phyloP scores from a whole-genome alignment of 2,888 invertebrate genomes.

The Xestia ashworthii region DNA sequence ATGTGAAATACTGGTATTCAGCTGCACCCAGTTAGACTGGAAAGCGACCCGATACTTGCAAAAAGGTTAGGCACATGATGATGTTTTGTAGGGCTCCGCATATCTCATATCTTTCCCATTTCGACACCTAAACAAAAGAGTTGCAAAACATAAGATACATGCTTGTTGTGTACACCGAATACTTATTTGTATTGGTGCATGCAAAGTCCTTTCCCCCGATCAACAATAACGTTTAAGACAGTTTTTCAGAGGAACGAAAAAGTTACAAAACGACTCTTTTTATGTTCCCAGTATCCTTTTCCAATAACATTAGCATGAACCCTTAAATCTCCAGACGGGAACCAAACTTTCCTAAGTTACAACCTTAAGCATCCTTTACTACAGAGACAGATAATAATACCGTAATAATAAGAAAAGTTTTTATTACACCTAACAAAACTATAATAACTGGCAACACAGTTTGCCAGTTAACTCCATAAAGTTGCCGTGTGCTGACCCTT shows the following conservation, averaged over 20 bases:
- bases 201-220: not conserved
- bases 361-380: constrained; percentile 37
- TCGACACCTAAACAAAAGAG: too few species aligned
- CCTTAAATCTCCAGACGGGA: constrained; percentile 20
- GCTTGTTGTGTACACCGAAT: too few species aligned
- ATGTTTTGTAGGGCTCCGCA: too few species aligned
- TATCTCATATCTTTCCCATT: too few species aligned
- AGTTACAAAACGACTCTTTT: not conserved
- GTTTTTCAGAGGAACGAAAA: not conserved
- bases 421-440: constrained; percentile 65
- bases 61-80: too few species aligned
- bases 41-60: too few species aligned
- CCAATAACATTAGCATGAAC: not conserved
- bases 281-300: constrained; percentile 11
- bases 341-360: constrained; percentile 43
- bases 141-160: too few species aligned
- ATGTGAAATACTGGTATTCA: too few species aligned
- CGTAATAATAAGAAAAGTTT: constrained; percentile 68
- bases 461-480: constrained; percentile 78
- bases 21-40: too few species aligned
- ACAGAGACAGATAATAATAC: constrained; percentile 57
- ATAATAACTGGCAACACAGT: constrained; percentile 71
- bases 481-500: constrained; percentile 77
- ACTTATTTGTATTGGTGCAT: too few species aligned
- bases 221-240: not conserved